phyloP scores from a whole-genome alignment of 2,888 invertebrate genomes.

The Melanotus villosus region DNA sequence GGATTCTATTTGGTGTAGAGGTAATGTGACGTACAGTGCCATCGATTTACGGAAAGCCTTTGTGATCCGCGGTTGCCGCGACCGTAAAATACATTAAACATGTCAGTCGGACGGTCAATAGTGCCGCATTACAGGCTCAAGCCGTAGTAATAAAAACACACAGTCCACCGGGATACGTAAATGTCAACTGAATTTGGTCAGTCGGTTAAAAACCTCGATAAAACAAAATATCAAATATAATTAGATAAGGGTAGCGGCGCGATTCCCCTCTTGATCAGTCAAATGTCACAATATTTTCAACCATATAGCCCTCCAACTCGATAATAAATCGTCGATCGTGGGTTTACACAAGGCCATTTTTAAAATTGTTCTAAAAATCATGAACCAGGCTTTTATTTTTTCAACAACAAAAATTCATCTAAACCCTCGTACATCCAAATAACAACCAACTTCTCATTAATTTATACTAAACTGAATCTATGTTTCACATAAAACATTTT shows the following conservation, averaged over 20 bases:
- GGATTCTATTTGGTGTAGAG: conserved; percentile 37
- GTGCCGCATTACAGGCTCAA: conserved; percentile 45
- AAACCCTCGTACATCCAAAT: no score
- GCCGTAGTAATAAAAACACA: conserved; percentile 44
- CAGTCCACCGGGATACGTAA: conserved; percentile 35
- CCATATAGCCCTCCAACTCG: no score
- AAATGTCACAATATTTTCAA: conserved; percentile 21
- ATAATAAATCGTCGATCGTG: no score
- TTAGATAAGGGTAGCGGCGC: conserved; percentile 15
- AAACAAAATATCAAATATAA: conserved; percentile 28
- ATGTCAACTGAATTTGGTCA: conserved; percentile 31
- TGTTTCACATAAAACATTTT: no score
- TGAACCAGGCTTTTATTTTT: no score
- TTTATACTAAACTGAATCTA: no score
- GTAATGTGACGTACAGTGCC: conserved; percentile 42
- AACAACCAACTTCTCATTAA: no score
- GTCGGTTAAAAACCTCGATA: conserved; percentile 26
- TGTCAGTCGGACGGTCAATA: conserved; percentile 46
- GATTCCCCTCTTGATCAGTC: conserved; percentile 8
- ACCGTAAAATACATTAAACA: conserved; percentile 49
- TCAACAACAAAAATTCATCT: no score
- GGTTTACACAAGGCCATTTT: no score
- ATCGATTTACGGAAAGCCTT: conserved; percentile 46
- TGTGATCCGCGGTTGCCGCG: conserved; percentile 46
- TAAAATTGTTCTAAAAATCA: no score